These are phyloP conservation scores for Patagioenas fasciata DNA, from an alignment of 2,113 vertebrate genomes.

Conservation along the genomic window DNA sequence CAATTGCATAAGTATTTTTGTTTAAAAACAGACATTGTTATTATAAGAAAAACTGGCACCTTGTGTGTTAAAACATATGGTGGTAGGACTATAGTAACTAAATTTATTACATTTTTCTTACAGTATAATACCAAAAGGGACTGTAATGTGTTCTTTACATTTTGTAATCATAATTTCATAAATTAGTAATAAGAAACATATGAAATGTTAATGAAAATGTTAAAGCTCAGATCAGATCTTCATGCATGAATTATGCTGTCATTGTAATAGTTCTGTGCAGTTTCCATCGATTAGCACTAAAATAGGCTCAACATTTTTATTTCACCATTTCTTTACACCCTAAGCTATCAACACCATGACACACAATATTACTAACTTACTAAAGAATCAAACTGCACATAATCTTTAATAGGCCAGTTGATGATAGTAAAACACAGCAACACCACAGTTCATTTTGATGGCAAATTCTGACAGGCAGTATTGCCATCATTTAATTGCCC, in stretches of 20 bases:
- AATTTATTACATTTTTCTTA: background rate
- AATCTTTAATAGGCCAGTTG: background rate
- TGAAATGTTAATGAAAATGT: background rate
- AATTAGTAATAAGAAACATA: background rate
- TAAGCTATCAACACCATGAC: background rate
- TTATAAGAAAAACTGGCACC: background rate
- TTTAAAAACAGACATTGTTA: background rate
- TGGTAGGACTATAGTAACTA: background rate
- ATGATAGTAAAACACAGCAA: background rate
- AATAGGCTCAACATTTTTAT: background rate
- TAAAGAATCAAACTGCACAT: background rate
- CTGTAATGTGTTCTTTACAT: background rate
- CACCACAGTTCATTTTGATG: background rate
- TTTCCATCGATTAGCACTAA: background rate
- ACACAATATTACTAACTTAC: background rate
- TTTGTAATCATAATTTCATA: background rate
- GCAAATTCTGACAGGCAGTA: background rate
- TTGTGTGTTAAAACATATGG: background rate
- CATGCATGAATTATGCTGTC: background rate
- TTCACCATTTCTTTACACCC: background rate
- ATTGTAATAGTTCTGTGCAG: background rate
- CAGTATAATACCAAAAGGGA: background rate
- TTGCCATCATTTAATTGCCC: background rate
- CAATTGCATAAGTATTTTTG: rapidly evolving
- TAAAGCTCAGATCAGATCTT: background rate